These are phyloP conservation scores for Scaptomyza reducta DNA, from an alignment of 2,888 invertebrate species.

Conservation along the genomic window DNA sequence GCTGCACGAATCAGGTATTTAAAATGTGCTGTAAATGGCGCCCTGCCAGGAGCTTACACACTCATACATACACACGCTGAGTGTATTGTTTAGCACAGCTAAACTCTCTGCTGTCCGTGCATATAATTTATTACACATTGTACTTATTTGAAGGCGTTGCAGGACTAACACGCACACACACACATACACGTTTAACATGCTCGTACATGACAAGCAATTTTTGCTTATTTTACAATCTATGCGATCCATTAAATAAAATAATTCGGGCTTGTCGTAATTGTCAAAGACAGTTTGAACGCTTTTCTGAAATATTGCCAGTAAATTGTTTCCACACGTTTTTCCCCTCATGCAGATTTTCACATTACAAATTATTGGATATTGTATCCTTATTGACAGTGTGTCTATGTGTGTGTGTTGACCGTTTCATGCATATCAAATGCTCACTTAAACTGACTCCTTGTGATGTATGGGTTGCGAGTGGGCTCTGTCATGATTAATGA, in stretches of 20 bases:
- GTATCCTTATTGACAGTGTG: constrained; percentile 69
- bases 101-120: constrained; percentile 57
- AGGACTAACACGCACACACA: constrained; percentile 29
- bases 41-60: constrained; percentile 40
- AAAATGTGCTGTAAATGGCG: constrained; percentile 64
- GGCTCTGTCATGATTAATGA: constrained; percentile 65
- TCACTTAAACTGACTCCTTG: constrained; percentile 7
- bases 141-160: constrained; percentile 71
- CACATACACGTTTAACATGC: constrained; percentile 2
- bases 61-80: neutral
- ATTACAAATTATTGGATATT: constrained; percentile 62
- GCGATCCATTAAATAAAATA: constrained; percentile 77
- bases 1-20: constrained; percentile 71
- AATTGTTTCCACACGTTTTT: constrained; percentile 63
- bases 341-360: constrained; percentile 63
- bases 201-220: constrained; percentile 47
- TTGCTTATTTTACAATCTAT: constrained; percentile 45
- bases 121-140: constrained; percentile 70
- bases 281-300: constrained; percentile 79
- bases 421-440: constrained; percentile 71
- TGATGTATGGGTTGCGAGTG: constrained; percentile 66
- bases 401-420: constrained; percentile 36
- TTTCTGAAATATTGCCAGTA: constrained; percentile 73
- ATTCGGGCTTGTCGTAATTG: constrained; percentile 72
- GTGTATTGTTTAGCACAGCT: constrained; percentile 33